Conservation (phyloP, 2,888 invertebrate genomes). For the Oeneis ivallda region DNA sequence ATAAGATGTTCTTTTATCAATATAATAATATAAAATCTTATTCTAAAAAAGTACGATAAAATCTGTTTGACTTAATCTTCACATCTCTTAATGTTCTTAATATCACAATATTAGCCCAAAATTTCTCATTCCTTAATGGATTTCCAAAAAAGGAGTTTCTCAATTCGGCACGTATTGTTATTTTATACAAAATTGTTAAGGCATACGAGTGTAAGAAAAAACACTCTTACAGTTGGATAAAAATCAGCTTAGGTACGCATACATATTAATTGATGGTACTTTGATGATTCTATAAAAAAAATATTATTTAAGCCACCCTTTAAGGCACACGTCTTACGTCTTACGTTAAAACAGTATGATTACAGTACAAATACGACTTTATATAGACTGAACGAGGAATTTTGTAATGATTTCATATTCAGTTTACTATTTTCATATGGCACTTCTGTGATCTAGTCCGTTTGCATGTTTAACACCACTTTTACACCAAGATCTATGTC, state of each 20-base stretch:
- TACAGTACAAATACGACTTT: too few species aligned
- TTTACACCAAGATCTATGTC: too few species aligned
- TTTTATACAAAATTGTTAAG: too few species aligned
- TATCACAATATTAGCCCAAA: not conserved
- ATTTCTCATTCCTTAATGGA: not conserved
- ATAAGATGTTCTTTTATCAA: not conserved
- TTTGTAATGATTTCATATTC: not conserved
- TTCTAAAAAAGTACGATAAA: conserved; percentile 6
- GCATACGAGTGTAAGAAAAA: too few species aligned
- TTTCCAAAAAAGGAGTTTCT: not conserved
- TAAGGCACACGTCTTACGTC: not conserved
- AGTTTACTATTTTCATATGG: too few species aligned
- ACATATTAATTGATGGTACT: not conserved
- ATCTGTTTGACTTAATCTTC: too few species aligned
- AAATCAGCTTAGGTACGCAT: too few species aligned
- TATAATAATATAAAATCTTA: not conserved
- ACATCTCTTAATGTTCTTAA: too few species aligned
- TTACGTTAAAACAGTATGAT: not conserved
- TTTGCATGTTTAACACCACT: too few species aligned
- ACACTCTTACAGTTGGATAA: too few species aligned
- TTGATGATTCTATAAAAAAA: not conserved
- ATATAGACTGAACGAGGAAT: not conserved
- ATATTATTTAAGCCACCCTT: not conserved
- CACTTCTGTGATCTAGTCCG: too few species aligned
- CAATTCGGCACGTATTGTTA: too few species aligned